Conservation (phyloP, 2,888 invertebrate genomes). For the Tetanocera ferruginea region DNA sequence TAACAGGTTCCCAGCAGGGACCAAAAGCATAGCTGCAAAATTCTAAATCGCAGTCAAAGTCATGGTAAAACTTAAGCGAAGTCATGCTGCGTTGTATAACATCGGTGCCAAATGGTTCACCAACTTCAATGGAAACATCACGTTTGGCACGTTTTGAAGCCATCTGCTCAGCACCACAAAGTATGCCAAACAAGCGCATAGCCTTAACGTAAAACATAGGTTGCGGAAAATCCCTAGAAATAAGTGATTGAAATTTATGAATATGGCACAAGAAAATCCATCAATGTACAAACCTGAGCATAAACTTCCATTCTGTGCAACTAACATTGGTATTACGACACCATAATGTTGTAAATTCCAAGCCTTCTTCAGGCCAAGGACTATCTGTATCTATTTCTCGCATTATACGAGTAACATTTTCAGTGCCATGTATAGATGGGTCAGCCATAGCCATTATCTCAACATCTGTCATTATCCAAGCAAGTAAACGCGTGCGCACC, state of each 20-base stretch:
- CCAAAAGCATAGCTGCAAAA: slow-evolving; percentile 95
- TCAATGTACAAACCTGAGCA: slow-evolving; percentile 72
- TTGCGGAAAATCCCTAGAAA: slow-evolving; percentile 89
- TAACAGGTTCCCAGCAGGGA: slow-evolving; percentile 97
- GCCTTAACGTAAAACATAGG: slow-evolving; percentile 88
- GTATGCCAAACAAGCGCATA: slow-evolving; percentile 88
- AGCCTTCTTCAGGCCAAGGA: slow-evolving; percentile 91
- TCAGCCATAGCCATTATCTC: slow-evolving; percentile 84
- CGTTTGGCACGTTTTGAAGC: slow-evolving; percentile 76
- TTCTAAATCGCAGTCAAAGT: slow-evolving; percentile 93
- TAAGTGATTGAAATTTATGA: not conserved
- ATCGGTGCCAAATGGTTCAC: slow-evolving; percentile 86
- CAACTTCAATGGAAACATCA: slow-evolving; percentile 76
- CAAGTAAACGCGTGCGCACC: slow-evolving; percentile 83
- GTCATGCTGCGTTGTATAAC: slow-evolving; percentile 93
- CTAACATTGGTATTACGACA: slow-evolving; percentile 87
- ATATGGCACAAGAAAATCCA: not conserved
- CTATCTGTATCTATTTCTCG: slow-evolving; percentile 88
- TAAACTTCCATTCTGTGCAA: slow-evolving; percentile 88
- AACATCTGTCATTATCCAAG: slow-evolving; percentile 84
- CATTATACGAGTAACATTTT: slow-evolving; percentile 80
- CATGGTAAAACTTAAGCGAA: slow-evolving; percentile 97
- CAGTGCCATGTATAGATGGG: slow-evolving; percentile 85
- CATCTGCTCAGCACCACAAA: slow-evolving; percentile 90
- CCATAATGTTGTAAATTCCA: slow-evolving; percentile 94